A percentile compares a stretch with the other conserved stretches of the same genome.
phyloP scores from a whole-genome alignment of 2,888 invertebrate species.

The Oscheius sp. region DNA sequence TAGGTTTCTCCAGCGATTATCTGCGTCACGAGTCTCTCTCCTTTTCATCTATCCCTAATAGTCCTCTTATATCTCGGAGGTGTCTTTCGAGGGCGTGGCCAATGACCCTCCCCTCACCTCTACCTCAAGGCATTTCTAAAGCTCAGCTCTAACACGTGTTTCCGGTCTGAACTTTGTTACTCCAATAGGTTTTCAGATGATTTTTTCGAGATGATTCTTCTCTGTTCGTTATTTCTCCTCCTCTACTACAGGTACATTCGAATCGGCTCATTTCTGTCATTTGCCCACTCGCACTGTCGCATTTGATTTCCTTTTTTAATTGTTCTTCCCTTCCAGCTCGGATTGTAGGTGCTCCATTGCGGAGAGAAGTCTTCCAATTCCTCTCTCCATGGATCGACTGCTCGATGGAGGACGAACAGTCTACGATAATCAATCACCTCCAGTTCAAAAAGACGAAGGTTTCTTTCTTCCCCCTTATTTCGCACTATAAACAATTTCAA shows the following conservation, averaged over 20 bases:
- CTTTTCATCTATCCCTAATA: not conserved
- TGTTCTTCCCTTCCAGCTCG: not conserved
- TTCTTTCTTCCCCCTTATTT: too few relatives aligned
- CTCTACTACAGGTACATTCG: slow-evolving; percentile 10
- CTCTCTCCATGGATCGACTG: slow-evolving; percentile 66
- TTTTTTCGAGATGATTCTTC: slow-evolving; percentile 14
- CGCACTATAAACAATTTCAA: not conserved
- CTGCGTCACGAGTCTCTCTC: not conserved
- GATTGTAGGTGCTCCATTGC: slow-evolving; percentile 16
- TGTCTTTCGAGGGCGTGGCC: not conserved
- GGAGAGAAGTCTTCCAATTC: slow-evolving; percentile 61
- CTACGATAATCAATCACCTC: slow-evolving; percentile 69
- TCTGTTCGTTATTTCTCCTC: slow-evolving; percentile 16
- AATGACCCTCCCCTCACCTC: not conserved
- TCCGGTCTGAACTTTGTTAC: not conserved
- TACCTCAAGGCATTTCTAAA: too few relatives aligned
- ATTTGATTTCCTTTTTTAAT: not conserved
- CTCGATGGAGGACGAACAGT: slow-evolving; percentile 58
- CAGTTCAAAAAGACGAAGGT: slow-evolving; percentile 37
- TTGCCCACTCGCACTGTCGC: not conserved
- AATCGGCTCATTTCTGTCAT: not conserved
- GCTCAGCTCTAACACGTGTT: too few relatives aligned
- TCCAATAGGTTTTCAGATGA: too few relatives aligned
- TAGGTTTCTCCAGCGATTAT: not conserved
- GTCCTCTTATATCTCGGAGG: not conserved